These are phyloP conservation scores for Fopius arisanus DNA, from an alignment of 1,140 invertebrate genomes.

Conservation along the genomic window DNA sequence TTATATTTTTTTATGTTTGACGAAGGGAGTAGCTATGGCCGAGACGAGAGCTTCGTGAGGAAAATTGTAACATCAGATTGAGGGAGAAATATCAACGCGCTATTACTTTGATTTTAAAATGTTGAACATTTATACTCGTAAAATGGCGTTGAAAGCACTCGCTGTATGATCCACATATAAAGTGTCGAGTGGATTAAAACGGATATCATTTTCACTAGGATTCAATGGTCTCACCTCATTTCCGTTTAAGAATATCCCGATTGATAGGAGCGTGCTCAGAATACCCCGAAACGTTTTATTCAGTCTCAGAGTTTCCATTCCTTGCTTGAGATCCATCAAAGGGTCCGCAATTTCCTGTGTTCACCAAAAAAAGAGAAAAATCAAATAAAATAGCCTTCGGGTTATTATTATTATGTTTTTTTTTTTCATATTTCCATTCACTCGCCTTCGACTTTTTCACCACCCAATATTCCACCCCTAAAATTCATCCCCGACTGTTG, in stretches of 20 bases:
- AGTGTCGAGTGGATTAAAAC: background rate
- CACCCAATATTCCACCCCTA: background rate
- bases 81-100: background rate
- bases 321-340: constrained; percentile 97
- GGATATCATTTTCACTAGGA: constrained; percentile 31
- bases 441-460: background rate
- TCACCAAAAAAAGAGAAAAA: background rate
- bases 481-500: background rate
- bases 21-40: no score
- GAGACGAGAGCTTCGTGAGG: no score
- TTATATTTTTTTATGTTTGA: background rate
- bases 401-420: background rate
- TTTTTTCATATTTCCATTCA: background rate
- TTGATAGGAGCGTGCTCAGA: constrained; percentile 89
- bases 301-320: constrained; percentile 86
- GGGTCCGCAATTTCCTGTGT: constrained; percentile 95
- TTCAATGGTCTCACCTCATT: constrained; percentile 73
- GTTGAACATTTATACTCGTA: background rate
- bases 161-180: background rate
- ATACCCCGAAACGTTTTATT: constrained; percentile 96
- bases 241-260: constrained; percentile 98
- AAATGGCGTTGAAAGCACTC: no score
- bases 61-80: background rate
- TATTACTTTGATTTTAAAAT: background rate
- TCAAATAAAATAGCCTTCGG: background rate